Percentiles rank a stretch among this genome's conserved stretches.
phyloP scores from a whole-genome alignment of 2,113 vertebrate genomes.

The Leptobrachium leishanense region DNA sequence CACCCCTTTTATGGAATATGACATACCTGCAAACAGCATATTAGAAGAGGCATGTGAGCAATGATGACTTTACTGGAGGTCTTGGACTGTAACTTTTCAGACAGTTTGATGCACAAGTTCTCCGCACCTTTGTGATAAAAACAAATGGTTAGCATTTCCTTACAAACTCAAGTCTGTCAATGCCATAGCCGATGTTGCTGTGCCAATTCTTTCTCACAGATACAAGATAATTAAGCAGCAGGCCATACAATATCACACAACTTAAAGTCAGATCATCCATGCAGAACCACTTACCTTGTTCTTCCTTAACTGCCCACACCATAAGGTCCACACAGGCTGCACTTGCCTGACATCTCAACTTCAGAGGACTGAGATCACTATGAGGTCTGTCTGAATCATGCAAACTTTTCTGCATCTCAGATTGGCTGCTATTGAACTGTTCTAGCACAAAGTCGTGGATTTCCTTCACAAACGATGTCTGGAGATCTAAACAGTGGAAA shows the following conservation, averaged over 20 bases:
- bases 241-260: background rate
- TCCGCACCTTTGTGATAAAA: constrained; percentile 78
- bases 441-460: constrained; percentile 96
- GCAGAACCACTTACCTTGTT: constrained; percentile 76
- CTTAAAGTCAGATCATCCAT: background rate
- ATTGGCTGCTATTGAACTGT: constrained; percentile 92
- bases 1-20: too few relatives aligned
- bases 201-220: too few relatives aligned
- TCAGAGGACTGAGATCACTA: constrained; percentile 83
- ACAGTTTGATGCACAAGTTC: constrained; percentile 91
- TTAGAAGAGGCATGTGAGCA: constrained; percentile 90
- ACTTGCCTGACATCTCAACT: constrained; percentile 92
- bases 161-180: too few relatives aligned
- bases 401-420: constrained; percentile 90
- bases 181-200: too few relatives aligned
- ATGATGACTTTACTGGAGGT: constrained; percentile 96
- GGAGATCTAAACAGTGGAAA: constrained; percentile 71
- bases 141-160: background rate
- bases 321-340: constrained; percentile 96
- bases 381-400: constrained; percentile 81
- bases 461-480: constrained; percentile 85
- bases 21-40: constrained; percentile 91
- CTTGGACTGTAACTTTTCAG: constrained; percentile 95
- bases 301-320: constrained; percentile 97
- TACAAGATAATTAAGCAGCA: too few relatives aligned